phyloP scores from a whole-genome alignment of 2,888 invertebrate genomes.

The Lamellibrachia satsuma region DNA sequence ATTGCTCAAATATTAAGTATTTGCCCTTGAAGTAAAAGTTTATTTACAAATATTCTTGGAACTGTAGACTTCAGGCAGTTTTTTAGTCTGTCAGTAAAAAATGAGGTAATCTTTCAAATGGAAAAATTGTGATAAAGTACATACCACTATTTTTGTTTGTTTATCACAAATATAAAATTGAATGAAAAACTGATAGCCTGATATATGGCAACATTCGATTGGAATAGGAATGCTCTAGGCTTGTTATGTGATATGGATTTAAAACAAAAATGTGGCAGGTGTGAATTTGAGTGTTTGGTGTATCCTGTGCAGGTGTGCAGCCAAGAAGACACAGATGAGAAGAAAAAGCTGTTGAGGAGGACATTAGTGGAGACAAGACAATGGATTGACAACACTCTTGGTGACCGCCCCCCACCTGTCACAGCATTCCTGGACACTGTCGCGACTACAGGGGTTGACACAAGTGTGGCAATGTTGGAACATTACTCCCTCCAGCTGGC shows the following conservation, averaged over 20 bases:
- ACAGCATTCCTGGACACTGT: background rate
- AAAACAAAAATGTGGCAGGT: background rate
- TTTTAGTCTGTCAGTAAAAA: background rate
- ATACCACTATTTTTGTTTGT: too few species aligned
- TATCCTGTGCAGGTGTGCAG: background rate
- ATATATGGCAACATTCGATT: too few species aligned
- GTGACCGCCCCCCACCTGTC: background rate
- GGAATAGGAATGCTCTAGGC: too few species aligned
- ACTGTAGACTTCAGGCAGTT: background rate
- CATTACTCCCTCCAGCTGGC: background rate
- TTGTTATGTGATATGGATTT: too few species aligned
- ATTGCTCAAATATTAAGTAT: too few species aligned
- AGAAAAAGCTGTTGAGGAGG: background rate
- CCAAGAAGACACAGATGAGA: background rate
- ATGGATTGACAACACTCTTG: background rate
- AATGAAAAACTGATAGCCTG: too few species aligned
- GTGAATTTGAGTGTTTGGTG: background rate
- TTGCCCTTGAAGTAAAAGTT: background rate
- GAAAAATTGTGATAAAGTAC: too few species aligned
- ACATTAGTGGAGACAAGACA: background rate
- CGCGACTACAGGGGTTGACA: background rate
- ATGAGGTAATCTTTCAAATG: background rate
- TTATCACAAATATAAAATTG: too few species aligned
- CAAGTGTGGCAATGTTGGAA: background rate
- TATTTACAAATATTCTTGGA: background rate